Conservation (phyloP, 2,888 invertebrate species). For the Anthophora plumipes region DNA sequence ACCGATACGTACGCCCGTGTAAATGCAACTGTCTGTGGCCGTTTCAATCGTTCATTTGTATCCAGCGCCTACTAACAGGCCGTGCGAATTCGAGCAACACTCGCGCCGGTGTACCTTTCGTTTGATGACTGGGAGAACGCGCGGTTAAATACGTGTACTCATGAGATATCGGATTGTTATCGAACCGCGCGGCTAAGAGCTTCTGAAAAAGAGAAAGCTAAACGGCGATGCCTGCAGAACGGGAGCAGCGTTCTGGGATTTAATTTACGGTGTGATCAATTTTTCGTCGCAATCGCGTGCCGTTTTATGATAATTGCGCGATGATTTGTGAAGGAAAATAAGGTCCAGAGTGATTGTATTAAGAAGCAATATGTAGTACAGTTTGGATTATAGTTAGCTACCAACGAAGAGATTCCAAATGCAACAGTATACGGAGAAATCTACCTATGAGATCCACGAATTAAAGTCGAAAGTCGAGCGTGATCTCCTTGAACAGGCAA, state of each 20-base stretch:
- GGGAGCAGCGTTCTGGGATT: not conserved
- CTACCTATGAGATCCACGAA: not conserved
- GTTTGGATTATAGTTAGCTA: too few species aligned
- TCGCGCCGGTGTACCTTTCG: constrained; percentile 54
- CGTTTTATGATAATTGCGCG: too few species aligned
- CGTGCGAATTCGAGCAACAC: constrained; percentile 55
- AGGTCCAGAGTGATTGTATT: too few species aligned
- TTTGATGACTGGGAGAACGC: constrained; percentile 18
- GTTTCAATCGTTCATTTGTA: constrained; percentile 55
- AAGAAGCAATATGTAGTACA: too few species aligned
- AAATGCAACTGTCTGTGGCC: constrained; percentile 64
- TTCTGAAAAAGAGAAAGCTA: constrained; percentile 65
- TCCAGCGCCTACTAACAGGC: constrained; percentile 24
- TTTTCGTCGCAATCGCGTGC: too few species aligned
- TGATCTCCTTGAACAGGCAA: constrained; percentile 1
- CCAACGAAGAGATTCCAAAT: too few species aligned
- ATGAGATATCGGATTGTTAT: constrained; percentile 53
- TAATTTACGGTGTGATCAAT: constrained; percentile 8
- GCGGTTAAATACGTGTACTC: constrained; percentile 49
- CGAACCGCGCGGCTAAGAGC: constrained; percentile 39
- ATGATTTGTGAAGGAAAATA: too few species aligned
- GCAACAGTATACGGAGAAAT: too few species aligned
- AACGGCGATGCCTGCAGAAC: constrained; percentile 11
- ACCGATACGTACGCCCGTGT: constrained; percentile 70
- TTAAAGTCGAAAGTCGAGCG: constrained; percentile 29